Base-by-base conservation (phyloP, 1,140 invertebrate genomes). In the Drosophila lini region DNA sequence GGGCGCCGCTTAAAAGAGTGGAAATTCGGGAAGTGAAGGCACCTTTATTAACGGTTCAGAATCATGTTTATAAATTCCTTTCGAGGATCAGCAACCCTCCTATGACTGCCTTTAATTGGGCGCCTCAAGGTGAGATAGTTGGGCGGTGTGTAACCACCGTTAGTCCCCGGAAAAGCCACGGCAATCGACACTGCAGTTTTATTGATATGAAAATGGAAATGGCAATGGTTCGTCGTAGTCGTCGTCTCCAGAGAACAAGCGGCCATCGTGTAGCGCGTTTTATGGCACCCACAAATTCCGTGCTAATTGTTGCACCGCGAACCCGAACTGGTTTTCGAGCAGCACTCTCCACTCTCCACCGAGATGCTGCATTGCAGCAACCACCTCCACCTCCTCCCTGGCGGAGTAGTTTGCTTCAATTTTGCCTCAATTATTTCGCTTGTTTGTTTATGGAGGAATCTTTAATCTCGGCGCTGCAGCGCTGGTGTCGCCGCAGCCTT, bases 381-480 rank as follows among this genome's bases (percentile, higher is more conserved):
- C 9, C 28, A 16, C 34, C 38, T 25, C 42, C 22, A 63, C 25
- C 31, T 19, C 6, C 40, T 53, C 57, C 45, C 47, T 31, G 47
- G 55, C 55, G 0, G 65, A 78, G 84, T 75, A 89, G 84, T 89
- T 91, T 89, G 88, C 83, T 88, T 91, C 89, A 91, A 91, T 91
- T 91, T 85, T 91, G 89, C 89, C 89, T 89, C 89, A 91, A 91
- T 91, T 91, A 91, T 85, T 91, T 88, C 79, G 84, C 89, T 91
- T 85, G 89, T 91, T 91, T 91, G 89, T 91, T 89, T 85, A 89
- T 81, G 80, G 81, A 85, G 89, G 89, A 91, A 91, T 91, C 88
- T 91, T 89, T 90, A 90, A 89, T 89, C 85, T 89, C 55, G 40
- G 36, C 63, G 62, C 69, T 70, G 55, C 32, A 32, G 16, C 40